Evolutionary conservation across 2,888 invertebrate species (phyloP).

Genomic region (Stenurella melanura): DNA sequence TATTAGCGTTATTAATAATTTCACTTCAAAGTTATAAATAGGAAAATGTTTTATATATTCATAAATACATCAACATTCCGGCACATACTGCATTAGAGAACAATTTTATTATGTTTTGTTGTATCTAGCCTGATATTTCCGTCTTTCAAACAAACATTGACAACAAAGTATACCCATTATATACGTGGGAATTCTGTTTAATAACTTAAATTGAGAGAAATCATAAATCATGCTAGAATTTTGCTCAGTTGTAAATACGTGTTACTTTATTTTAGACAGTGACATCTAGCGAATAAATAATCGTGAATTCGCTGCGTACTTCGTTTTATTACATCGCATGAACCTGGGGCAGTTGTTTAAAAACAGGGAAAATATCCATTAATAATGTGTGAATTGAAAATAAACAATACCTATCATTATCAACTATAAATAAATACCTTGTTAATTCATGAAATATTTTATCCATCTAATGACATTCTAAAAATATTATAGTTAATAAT

Average conservation of each 20-base stretch:
- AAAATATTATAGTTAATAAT: no score
- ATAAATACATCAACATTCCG: not conserved
- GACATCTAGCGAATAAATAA: slow-evolving; percentile 27
- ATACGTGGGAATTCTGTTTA: not conserved
- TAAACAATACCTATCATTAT: no score
- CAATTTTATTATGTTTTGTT: not conserved
- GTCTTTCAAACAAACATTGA: not conserved
- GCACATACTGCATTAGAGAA: not conserved
- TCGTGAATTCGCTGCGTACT: not conserved
- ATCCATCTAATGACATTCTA: no score
- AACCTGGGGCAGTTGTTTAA: no score
- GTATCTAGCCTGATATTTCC: not conserved
- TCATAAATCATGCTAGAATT: not conserved
- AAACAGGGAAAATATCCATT: no score
- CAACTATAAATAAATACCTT: no score
- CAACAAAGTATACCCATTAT: not conserved
- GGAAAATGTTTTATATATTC: not conserved
- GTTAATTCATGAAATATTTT: no score
- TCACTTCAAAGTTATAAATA: not conserved
- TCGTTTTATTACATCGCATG: no score
- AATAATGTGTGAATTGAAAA: no score
- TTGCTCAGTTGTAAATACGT: not conserved
- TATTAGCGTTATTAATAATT: slow-evolving; percentile 1
- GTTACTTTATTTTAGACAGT: not conserved
- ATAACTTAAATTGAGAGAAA: not conserved